Conservation (phyloP, 1,140 invertebrate genomes). For the Tetranychus cinnabarinus region DNA sequence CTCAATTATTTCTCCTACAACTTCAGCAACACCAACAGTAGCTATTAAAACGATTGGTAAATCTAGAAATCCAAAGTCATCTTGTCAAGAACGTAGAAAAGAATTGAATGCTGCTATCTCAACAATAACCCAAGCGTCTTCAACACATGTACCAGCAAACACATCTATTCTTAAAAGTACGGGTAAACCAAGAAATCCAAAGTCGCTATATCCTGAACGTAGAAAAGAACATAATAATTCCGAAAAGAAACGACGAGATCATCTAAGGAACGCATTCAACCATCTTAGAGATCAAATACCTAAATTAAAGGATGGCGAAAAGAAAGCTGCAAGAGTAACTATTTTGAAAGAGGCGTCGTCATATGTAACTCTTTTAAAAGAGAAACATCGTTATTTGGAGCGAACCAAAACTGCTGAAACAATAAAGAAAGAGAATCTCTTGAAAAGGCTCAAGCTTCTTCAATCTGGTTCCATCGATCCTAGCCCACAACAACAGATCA, state of each 20-base stretch:
- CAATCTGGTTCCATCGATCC: not conserved
- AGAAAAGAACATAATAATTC: conserved; percentile 11
- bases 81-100: conserved; percentile 1
- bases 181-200: too few relatives aligned
- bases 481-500: too few relatives aligned
- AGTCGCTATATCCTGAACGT: not conserved
- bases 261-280: conserved; percentile 10
- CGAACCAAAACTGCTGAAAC: conserved; percentile 3
- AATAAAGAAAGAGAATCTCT: conserved; percentile 4
- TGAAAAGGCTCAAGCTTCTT: not conserved
- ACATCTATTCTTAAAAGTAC: too few relatives aligned
- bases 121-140: too few relatives aligned
- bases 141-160: too few relatives aligned
- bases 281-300: conserved; percentile 9
- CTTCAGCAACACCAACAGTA: too few relatives aligned
- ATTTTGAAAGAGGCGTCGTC: conserved; percentile 9
- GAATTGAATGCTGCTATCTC: not conserved
- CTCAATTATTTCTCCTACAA: too few relatives aligned
- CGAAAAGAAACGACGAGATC: conserved; percentile 10
- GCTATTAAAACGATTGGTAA: too few relatives aligned
- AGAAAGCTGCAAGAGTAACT: conserved; percentile 9
- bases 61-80: not conserved
- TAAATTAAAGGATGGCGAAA: conserved; percentile 5
- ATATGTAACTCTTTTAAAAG: conserved; percentile 4
- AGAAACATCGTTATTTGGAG: conserved; percentile 5